Base-by-base conservation (phyloP, 2,113 vertebrate species). In the Corythoichthys haematopterus region DNA sequence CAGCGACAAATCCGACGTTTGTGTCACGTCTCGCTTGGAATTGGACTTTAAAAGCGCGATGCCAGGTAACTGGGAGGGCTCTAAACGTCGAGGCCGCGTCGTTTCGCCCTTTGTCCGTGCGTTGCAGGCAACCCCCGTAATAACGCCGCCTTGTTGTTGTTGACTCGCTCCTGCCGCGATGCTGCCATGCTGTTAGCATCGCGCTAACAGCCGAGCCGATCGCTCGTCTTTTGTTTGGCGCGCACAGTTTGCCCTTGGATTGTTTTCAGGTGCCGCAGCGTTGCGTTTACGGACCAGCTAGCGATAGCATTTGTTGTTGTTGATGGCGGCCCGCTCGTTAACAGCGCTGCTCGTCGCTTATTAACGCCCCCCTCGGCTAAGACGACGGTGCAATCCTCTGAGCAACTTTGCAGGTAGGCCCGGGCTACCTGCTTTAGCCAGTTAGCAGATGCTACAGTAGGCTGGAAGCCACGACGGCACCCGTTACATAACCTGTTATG, bases 181-280 rank as follows among this genome's bases (percentile, higher is more conserved):
- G 85, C 84, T 84, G 84, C 86, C 86, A 90, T 85, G 85, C 88
- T 85, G 86, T 74, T 90, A 88, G 88, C 84, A 80, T 72, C 76
- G 67, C 74, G 86, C 86, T 88, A 88, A 72, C 80, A 43, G 40
- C 1, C 3, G 68, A 74, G 59, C 73, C 2, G 38, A 80, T 58
- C 71, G 51, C 50, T 64, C 68, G 61, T 81, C 80, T 87, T 84
- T 84, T 83, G 84, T 85, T 83, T 80, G 72, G 75, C 74, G 15
- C 2, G 2, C 56, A 0, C 36, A 2, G 33, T 20, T 45, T 46
- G 43, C 11, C 20, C 3, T 45, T 28, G 8, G 40, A 6, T 45
- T 13, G 20, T 13, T 33, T 33, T 4, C 35, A 28, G 14, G 12
- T 36, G 33, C 14, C 35, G 2, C 13, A 3, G 14, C 14, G 48